These are phyloP conservation scores for Myrmophylax atrothorax DNA, from an alignment of 2,113 vertebrate species.

Conservation along the genomic window DNA sequence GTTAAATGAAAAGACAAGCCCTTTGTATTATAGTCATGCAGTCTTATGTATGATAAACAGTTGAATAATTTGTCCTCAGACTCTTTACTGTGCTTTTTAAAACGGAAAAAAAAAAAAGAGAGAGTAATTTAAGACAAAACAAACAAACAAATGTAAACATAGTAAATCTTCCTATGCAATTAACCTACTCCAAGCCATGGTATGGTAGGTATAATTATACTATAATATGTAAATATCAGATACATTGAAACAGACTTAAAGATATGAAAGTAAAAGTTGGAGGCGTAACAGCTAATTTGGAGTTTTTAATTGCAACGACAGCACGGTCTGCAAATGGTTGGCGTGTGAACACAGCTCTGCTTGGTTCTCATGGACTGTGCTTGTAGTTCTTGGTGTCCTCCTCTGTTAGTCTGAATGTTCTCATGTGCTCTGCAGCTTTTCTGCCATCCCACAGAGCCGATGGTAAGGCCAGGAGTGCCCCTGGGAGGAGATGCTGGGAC, in stretches of 20 bases:
- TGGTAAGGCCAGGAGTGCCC: neutral
- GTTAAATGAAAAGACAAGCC: slow-evolving; percentile 91
- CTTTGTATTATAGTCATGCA: slow-evolving; percentile 99
- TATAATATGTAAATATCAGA: slow-evolving; percentile 56
- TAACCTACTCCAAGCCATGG: slow-evolving; percentile 70
- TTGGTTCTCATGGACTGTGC: slow-evolving; percentile 13
- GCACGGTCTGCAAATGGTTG: slow-evolving; percentile 6
- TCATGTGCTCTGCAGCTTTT: neutral
- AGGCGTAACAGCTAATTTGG: slow-evolving; percentile 65
- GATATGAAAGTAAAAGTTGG: slow-evolving; percentile 70
- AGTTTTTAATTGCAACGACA: slow-evolving; percentile 71
- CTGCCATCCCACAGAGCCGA: neutral
- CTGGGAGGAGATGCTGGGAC: neutral
- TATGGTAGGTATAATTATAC: slow-evolving; percentile 73
- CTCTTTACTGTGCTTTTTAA: slow-evolving; percentile 89
- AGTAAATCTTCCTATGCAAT: slow-evolving; percentile 81
- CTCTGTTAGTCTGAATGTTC: neutral
- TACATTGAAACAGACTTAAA: slow-evolving; percentile 55
- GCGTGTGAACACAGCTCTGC: slow-evolving; percentile 36
- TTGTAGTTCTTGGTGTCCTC: neutral
- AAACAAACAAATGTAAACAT: slow-evolving; percentile 62
- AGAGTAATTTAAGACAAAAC: slow-evolving; percentile 69
- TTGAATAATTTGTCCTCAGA: slow-evolving; percentile 97
- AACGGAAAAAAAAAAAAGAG: neutral
- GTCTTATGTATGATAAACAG: slow-evolving; percentile 99